Evolutionary conservation across 2,797 vertebrate genomes (phyloP).

Genomic region (Sebastes hopkinsi): DNA sequence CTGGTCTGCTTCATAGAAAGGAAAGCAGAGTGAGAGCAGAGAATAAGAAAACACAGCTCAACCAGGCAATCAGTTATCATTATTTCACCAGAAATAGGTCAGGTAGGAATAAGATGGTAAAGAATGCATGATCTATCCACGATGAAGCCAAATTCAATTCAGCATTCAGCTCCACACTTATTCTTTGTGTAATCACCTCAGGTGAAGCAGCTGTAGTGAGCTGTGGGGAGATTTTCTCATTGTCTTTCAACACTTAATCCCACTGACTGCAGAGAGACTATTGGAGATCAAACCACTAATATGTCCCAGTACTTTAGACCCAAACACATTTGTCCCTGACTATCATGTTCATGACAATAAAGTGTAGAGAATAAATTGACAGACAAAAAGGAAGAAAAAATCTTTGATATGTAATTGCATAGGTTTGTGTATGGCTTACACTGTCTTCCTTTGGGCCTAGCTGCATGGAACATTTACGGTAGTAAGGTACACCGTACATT

Average conservation of each 20-base stretch:
- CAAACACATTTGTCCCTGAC: not conserved
- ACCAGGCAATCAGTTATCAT: conserved; percentile 31
- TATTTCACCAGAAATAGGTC: conserved; percentile 65
- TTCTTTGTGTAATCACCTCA: conserved; percentile 44
- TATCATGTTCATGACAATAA: not conserved
- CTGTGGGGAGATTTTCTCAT: conserved; percentile 22
- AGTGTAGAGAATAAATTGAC: not conserved
- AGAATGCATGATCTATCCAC: conserved; percentile 48
- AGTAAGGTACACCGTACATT: not conserved
- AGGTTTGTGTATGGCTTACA: not conserved
- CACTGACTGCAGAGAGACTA: not conserved
- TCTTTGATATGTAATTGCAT: not conserved
- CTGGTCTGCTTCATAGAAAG: conserved; percentile 9
- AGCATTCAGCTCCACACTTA: conserved; percentile 28
- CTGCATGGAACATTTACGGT: not conserved
- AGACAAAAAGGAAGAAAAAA: not conserved
- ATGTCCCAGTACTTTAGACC: not conserved
- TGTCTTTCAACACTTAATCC: conserved; percentile 11
- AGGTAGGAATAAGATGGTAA: conserved; percentile 48
- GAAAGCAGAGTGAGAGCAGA: conserved; percentile 1
- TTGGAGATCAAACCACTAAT: conserved; percentile 10
- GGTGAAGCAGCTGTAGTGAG: conserved; percentile 44
- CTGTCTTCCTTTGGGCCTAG: not conserved
- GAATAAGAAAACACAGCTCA: conserved; percentile 29
- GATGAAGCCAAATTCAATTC: conserved; percentile 27